Evolutionary conservation across 2,113 vertebrate genomes (phyloP).

Genomic region (Anguilla japonica): DNA sequence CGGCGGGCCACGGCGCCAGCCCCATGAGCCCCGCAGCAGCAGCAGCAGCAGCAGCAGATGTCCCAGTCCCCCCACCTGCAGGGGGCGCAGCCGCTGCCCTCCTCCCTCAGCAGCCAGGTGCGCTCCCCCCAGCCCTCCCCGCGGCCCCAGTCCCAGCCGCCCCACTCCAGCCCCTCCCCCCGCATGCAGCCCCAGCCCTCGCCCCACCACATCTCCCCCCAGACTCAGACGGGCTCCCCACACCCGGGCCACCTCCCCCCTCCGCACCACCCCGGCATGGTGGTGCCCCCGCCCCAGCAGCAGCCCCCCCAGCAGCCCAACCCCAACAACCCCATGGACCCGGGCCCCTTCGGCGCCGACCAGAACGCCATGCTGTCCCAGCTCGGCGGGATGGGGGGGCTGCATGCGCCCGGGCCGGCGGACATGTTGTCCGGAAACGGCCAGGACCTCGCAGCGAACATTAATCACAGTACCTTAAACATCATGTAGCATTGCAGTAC

Average conservation of each 20-base stretch:
- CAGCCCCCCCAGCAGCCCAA: constrained; percentile 78
- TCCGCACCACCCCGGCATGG: constrained; percentile 74
- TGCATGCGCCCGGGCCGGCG: constrained; percentile 84
- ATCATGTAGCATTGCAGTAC: constrained; percentile 84
- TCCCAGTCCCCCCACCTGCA: constrained; percentile 87
- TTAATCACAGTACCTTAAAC: constrained; percentile 90
- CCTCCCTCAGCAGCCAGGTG: constrained; percentile 91
- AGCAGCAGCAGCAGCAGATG: constrained; percentile 69
- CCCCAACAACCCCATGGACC: constrained; percentile 74
- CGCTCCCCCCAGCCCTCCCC: constrained; percentile 94
- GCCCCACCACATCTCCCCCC: constrained; percentile 93
- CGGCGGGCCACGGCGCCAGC: constrained; percentile 89
- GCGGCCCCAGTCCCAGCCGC: constrained; percentile 89
- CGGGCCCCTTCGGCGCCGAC: constrained; percentile 66
- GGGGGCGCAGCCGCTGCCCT: constrained; percentile 74
- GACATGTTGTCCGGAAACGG: constrained; percentile 86
- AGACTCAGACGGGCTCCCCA: constrained; percentile 87
- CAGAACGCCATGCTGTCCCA: constrained; percentile 89
- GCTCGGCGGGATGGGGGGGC: constrained; percentile 84
- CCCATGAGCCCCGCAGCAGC: constrained; percentile 90
- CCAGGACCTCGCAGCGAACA: constrained; percentile 88
- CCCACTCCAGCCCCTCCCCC: constrained; percentile 93
- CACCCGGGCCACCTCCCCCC: constrained; percentile 74
- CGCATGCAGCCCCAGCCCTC: constrained; percentile 97
- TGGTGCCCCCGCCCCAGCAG: constrained; percentile 77